Evolutionary conservation across 2,888 invertebrate species (phyloP).

Genomic region (Mythimna vitellina): DNA sequence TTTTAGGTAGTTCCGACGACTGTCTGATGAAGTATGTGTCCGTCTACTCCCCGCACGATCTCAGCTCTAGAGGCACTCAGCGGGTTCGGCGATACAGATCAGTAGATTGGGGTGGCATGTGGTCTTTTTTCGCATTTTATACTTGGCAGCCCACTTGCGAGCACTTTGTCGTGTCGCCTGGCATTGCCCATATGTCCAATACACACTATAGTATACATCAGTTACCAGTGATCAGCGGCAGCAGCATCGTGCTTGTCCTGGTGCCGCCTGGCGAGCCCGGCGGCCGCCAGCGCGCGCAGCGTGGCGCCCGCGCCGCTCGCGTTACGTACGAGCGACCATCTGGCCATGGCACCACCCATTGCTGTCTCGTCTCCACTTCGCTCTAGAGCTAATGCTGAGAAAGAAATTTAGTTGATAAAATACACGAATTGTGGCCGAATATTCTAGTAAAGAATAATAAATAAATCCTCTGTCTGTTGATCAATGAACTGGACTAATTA

Average conservation of each 20-base stretch:
- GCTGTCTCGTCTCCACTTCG: slow-evolving; percentile 67
- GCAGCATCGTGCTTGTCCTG: slow-evolving; percentile 64
- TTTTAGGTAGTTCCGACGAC: too few relatives aligned
- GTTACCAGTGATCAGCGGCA: slow-evolving; percentile 84
- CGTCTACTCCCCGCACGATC: too few relatives aligned
- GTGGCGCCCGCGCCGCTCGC: slow-evolving; percentile 79
- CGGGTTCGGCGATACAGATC: too few relatives aligned
- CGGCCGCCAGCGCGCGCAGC: slow-evolving; percentile 82
- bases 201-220: not conserved
- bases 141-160: too few relatives aligned
- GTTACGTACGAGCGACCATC: slow-evolving; percentile 77
- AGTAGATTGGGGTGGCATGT: too few relatives aligned
- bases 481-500: not conserved
- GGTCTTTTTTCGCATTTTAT: too few relatives aligned
- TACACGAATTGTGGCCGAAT: not conserved
- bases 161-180: too few relatives aligned
- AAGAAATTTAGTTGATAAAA: not conserved
- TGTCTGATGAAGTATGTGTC: too few relatives aligned
- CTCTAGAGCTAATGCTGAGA: slow-evolving; percentile 79
- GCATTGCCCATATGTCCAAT: too few relatives aligned
- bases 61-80: too few relatives aligned
- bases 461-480: not conserved
- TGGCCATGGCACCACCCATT: slow-evolving; percentile 74
- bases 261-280: slow-evolving; percentile 80
- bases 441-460: not conserved